Conservation (phyloP, 2,797 vertebrate genomes). For the Astyanax mexicanus region DNA sequence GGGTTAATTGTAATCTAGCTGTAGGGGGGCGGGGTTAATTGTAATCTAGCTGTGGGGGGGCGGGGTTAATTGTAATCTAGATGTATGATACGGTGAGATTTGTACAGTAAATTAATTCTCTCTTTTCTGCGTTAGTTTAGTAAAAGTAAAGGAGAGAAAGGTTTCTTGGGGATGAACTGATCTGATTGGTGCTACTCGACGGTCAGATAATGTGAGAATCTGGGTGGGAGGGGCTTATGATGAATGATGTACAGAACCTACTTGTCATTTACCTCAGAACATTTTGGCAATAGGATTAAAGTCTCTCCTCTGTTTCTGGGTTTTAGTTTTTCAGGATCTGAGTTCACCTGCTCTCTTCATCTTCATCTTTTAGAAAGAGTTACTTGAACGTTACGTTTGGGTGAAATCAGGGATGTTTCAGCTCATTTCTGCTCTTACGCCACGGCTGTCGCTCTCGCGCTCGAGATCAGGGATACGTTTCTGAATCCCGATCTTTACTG, state of each 20-base stretch:
- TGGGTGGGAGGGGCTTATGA: conserved; percentile 84
- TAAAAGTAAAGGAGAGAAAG: conserved; percentile 89
- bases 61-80: conserved; percentile 88
- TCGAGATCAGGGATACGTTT: conserved; percentile 83
- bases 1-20: conserved; percentile 88
- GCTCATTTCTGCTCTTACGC: conserved; percentile 85
- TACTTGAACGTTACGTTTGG: conserved; percentile 88
- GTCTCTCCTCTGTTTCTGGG: conserved; percentile 73
- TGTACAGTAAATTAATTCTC: conserved; percentile 98
- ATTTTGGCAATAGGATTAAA: conserved; percentile 95
- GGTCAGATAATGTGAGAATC: conserved; percentile 92
- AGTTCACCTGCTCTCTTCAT: conserved; percentile 81
- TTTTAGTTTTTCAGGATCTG: conserved; percentile 68
- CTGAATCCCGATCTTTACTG: conserved; percentile 82
- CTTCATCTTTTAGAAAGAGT: conserved; percentile 89
- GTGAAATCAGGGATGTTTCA: conserved; percentile 98
- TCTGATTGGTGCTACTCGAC: conserved; percentile 97
- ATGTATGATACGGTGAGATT: conserved; percentile 88
- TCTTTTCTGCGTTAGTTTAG: conserved; percentile 90
- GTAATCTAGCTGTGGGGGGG: conserved; percentile 88
- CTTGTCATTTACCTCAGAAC: conserved; percentile 99
- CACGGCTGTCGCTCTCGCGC: conserved; percentile 78
- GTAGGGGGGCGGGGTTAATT: conserved; percentile 89
- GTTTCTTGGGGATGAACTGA: conserved; percentile 83
- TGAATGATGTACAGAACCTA: conserved; percentile 93